Percentiles rank a stretch among this genome's conserved stretches.
Evolutionary conservation across 1,140 invertebrate genomes (phyloP).

Genomic region (Thaumetopoea pityocampa): DNA sequence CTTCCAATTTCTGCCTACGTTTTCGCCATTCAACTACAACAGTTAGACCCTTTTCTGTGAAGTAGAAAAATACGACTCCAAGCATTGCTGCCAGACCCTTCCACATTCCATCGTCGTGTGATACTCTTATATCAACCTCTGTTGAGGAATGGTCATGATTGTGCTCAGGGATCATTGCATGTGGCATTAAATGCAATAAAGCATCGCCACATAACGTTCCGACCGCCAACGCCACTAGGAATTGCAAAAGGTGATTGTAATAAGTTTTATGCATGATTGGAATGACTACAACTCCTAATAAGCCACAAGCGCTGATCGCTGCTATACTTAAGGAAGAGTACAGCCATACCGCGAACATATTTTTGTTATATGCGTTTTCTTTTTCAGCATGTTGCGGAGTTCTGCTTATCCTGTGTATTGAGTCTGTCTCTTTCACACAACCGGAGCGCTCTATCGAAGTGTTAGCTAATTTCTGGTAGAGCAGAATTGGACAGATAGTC

Average conservation of each 20-base stretch:
- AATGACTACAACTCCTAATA: constrained; percentile 90
- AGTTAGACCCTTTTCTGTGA: constrained; percentile 88
- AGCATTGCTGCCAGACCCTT: constrained; percentile 88
- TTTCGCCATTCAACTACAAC: constrained; percentile 89
- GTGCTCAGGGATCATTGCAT: constrained; percentile 81
- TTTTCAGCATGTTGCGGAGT: constrained; percentile 20
- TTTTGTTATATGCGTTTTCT: constrained; percentile 46
- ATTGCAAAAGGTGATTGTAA: constrained; percentile 93
- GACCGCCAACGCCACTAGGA: constrained; percentile 93
- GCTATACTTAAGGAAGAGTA: constrained; percentile 88
- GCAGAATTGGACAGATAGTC: constrained; percentile 79
- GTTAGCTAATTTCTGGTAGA: constrained; percentile 79
- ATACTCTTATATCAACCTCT: constrained; percentile 39
- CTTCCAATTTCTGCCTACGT: constrained; percentile 77
- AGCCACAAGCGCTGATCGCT: constrained; percentile 88
- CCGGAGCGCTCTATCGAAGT: constrained; percentile 73
- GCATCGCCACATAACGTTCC: constrained; percentile 95
- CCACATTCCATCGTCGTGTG: constrained; percentile 84
- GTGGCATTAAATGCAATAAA: constrained; percentile 93
- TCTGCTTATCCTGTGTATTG: constrained; percentile 30
- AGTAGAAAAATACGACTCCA: constrained; percentile 92
- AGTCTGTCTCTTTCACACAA: constrained; percentile 75
- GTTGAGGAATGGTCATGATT: constrained; percentile 36
- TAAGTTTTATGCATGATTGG: constrained; percentile 93
- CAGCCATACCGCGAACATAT: constrained; percentile 82